phyloP scores from a whole-genome alignment of 2,113 vertebrate species.

The Hippocampus mohnikei region DNA sequence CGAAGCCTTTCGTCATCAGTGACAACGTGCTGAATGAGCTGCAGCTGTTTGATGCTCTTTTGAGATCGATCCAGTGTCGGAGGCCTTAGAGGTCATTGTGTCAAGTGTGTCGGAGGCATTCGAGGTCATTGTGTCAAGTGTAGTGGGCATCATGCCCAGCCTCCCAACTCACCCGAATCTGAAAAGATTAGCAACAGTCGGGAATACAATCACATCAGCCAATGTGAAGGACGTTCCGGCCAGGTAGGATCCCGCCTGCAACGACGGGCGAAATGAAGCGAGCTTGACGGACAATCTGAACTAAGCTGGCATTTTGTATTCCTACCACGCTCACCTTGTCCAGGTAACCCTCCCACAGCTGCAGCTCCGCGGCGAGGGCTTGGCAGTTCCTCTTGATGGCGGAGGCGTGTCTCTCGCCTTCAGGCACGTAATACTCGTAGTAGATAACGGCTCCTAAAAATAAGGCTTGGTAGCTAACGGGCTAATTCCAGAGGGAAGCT shows the following conservation, averaged over 20 bases:
- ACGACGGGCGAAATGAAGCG: not conserved
- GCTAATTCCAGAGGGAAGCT: not conserved
- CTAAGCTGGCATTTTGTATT: not conserved
- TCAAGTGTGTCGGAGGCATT: not conserved
- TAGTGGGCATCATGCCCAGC: not conserved
- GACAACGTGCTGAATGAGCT: no score
- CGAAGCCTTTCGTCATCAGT: no score
- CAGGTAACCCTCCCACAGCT: constrained; percentile 72
- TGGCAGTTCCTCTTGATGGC: constrained; percentile 62
- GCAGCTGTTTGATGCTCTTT: no score
- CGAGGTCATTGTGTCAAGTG: not conserved
- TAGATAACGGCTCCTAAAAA: constrained; percentile 48
- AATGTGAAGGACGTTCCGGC: constrained; percentile 51
- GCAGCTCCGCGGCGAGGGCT: constrained; percentile 54
- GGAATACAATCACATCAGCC: constrained; percentile 55
- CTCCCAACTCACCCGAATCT: constrained; percentile 42
- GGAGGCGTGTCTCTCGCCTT: constrained; percentile 66
- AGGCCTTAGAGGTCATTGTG: no score
- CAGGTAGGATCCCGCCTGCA: constrained; percentile 32
- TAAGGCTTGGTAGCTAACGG: not conserved
- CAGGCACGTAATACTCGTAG: constrained; percentile 57
- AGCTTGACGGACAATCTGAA: not conserved
- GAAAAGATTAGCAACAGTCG: constrained; percentile 49
- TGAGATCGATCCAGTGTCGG: no score
- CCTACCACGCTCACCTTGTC: constrained; percentile 51